Conservation (phyloP, 2,797 vertebrate species). For the Choloepus didactylus region DNA sequence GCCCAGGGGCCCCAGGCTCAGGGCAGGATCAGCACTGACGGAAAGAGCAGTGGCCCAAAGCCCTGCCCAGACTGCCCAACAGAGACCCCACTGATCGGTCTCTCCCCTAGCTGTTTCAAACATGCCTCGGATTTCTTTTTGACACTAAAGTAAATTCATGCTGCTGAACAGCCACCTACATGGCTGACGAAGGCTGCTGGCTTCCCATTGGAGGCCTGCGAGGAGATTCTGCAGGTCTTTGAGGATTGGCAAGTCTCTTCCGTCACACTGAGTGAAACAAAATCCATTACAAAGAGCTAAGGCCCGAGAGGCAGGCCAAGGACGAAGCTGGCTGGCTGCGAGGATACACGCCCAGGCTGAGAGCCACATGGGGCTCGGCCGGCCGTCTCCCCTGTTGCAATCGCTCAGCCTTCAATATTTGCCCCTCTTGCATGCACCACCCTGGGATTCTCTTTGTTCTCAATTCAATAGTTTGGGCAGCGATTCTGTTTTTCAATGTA, state of each 20-base stretch:
- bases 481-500: not conserved
- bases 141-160: too few species aligned
- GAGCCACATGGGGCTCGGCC: not conserved
- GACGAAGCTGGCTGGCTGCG: not conserved
- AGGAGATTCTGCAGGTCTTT: conserved; percentile 9
- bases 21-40: not conserved
- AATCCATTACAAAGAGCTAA: not conserved
- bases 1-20: not conserved
- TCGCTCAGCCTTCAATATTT: not conserved
- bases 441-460: not conserved
- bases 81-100: rapidly evolving
- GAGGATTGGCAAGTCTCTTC: conserved; percentile 33
- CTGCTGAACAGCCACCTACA: too few species aligned
- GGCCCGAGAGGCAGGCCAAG: not conserved
- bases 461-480: not conserved
- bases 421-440: not conserved
- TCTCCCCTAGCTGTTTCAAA: not conserved
- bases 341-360: not conserved
- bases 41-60: not conserved
- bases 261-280: not conserved
- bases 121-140: not conserved
- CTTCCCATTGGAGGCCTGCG: not conserved
- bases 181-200: not conserved
- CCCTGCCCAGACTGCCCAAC: not conserved
- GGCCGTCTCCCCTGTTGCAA: rapidly evolving